Percentiles rank a stretch among this genome's conserved stretches.
These are phyloP conservation scores for Wiebesia pumilae DNA, from an alignment of 1,140 invertebrate species.

Conservation along the genomic window DNA sequence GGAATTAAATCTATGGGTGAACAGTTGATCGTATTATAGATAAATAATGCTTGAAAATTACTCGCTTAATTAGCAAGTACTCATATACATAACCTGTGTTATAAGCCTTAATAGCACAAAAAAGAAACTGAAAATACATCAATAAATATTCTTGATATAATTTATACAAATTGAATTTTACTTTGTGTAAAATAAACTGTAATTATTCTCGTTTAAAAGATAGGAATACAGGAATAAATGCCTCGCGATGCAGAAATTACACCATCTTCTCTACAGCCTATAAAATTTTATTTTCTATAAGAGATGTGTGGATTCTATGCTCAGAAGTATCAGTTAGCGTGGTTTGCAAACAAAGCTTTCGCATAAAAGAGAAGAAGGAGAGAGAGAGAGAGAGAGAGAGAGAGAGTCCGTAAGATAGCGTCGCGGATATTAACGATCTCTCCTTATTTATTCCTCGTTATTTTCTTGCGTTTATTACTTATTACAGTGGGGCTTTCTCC, in stretches of 20 bases:
- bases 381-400: conserved; percentile 53
- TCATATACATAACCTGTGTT: not conserved
- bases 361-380: not conserved
- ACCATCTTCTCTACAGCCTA: conserved; percentile 10
- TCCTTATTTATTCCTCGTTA: conserved; percentile 71
- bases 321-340: conserved; percentile 36
- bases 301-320: conserved; percentile 15
- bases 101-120: not conserved
- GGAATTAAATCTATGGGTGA: conserved; percentile 2
- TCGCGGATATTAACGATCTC: conserved; percentile 65
- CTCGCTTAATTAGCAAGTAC: conserved; percentile 9
- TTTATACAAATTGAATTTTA: conserved; percentile 29
- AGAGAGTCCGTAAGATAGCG: conserved; percentile 51
- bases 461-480: conserved; percentile 64
- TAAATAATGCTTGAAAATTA: conserved; percentile 20
- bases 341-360: conserved; percentile 31
- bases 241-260: not conserved
- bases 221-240: conserved; percentile 20
- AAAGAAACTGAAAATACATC: not conserved
- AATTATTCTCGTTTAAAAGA: conserved; percentile 28
- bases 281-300: conserved; percentile 27
- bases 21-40: conserved; percentile 13
- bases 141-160: not conserved
- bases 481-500: conserved; percentile 37
- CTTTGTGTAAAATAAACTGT: conserved; percentile 9